phyloP scores from a whole-genome alignment of 2,113 vertebrate species.

The Felis chaus region DNA sequence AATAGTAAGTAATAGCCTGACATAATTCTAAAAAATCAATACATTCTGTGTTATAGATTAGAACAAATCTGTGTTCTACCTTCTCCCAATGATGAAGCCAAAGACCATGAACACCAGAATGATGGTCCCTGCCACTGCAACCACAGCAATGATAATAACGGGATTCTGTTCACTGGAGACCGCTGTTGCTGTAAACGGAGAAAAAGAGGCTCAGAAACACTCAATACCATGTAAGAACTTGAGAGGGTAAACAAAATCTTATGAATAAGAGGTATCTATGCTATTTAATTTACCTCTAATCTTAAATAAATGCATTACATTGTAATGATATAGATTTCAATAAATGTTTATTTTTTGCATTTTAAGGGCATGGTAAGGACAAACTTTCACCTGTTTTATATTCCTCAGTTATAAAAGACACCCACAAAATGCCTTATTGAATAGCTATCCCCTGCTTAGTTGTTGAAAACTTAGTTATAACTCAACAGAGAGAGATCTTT shows the following conservation, averaged over 20 bases:
- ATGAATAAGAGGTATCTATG: neutral
- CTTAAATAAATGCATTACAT: constrained; percentile 39
- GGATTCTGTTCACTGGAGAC: constrained; percentile 99
- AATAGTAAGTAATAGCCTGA: neutral
- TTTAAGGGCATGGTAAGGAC: neutral
- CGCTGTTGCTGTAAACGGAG: constrained; percentile 89
- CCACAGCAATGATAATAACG: constrained; percentile 99
- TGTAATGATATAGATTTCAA: neutral
- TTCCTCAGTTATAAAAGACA: neutral
- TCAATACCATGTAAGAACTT: neutral
- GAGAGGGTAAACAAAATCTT: neutral
- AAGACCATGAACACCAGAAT: constrained; percentile 99
- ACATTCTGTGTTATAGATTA: neutral
- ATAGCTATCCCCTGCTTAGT: neutral
- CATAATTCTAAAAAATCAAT: constrained; percentile 19
- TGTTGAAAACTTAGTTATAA: neutral
- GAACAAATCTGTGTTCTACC: constrained; percentile 86
- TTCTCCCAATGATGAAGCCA: constrained; percentile 99
- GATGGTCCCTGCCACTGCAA: constrained; percentile 98
- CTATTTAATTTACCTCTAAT: constrained; percentile 27
- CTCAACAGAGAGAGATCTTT: neutral
- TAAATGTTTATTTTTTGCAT: neutral
- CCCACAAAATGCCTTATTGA: neutral
- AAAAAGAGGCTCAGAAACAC: constrained; percentile 51
- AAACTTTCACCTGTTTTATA: neutral